Conservation (phyloP, 1,140 invertebrate genomes). For the Drosophila truncata region DNA sequence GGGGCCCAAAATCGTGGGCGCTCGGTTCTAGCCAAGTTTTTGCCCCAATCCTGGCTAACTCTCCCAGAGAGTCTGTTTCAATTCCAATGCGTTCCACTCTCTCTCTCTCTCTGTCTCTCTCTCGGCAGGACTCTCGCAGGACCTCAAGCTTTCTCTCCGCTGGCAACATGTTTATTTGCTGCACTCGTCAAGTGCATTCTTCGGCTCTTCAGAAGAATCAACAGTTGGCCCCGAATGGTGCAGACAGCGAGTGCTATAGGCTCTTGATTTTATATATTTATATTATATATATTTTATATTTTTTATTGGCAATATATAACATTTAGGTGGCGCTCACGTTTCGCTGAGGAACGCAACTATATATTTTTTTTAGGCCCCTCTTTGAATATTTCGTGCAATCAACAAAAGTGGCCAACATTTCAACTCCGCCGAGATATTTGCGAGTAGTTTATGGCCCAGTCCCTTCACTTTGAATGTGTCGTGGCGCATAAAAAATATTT, state of each 20-base stretch:
- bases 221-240: conserved; percentile 61
- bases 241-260: conserved; percentile 3
- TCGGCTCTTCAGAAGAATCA: conserved; percentile 34
- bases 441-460: conserved; percentile 40
- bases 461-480: conserved; percentile 26
- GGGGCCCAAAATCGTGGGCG: conserved; percentile 12
- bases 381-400: conserved; percentile 48
- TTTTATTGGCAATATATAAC: conserved; percentile 10
- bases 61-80: conserved; percentile 38
- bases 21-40: conserved; percentile 34
- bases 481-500: conserved; percentile 48
- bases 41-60: conserved; percentile 47
- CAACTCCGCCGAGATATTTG: conserved; percentile 4
- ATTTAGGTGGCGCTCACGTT: conserved; percentile 13
- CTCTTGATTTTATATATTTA: conserved; percentile 21
- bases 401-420: conserved; percentile 58
- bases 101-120: not conserved
- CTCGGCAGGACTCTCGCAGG: not conserved
- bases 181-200: conserved; percentile 34
- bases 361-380: conserved; percentile 27
- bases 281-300: no score
- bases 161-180: conserved; percentile 69
- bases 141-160: not conserved
- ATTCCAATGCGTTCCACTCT: conserved; percentile 58
- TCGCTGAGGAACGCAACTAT: not conserved